A percentile compares a stretch with the other conserved stretches of the same genome.
phyloP scores from a whole-genome alignment of 1,140 invertebrate genomes.

The Penaeus japonicus region DNA sequence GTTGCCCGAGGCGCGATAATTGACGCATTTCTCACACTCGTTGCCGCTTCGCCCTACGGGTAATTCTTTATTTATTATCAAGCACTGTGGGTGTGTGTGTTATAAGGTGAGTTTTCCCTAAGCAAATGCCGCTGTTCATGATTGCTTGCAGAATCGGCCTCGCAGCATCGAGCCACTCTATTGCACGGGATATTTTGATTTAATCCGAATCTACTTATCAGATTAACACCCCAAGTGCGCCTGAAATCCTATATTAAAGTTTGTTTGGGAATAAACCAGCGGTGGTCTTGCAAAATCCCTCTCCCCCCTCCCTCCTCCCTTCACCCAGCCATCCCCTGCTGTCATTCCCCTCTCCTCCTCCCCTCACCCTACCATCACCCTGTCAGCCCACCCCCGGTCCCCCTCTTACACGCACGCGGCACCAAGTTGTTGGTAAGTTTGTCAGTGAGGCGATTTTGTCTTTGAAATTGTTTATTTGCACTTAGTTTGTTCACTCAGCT shows the following conservation, averaged over 20 bases:
- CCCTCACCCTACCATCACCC: not conserved
- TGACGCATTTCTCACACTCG: conserved; percentile 41
- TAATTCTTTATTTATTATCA: too few species aligned
- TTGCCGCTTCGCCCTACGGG: not conserved
- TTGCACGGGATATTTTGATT: conserved; percentile 43
- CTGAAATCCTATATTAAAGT: conserved; percentile 48
- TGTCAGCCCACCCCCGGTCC: not conserved
- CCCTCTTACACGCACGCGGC: not conserved
- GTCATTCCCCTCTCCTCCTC: not conserved
- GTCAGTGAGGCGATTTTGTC: too few species aligned
- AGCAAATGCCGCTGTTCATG: not conserved
- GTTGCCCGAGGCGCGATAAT: conserved; percentile 53
- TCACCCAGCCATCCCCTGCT: not conserved
- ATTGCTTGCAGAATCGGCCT: not conserved
- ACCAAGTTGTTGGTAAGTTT: too few species aligned
- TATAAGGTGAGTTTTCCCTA: conserved; percentile 11
- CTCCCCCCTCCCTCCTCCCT: not conserved
- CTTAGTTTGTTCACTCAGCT: too few species aligned
- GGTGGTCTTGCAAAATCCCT: conserved; percentile 39
- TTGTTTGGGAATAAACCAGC: conserved; percentile 47
- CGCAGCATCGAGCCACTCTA: not conserved
- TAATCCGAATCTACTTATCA: conserved; percentile 50
- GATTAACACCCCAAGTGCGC: conserved; percentile 45
- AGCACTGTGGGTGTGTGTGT: conserved; percentile 16
- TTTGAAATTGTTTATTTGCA: too few species aligned